phyloP scores from a whole-genome alignment of 2,113 vertebrate genomes.

The Irena cyanogastra region DNA sequence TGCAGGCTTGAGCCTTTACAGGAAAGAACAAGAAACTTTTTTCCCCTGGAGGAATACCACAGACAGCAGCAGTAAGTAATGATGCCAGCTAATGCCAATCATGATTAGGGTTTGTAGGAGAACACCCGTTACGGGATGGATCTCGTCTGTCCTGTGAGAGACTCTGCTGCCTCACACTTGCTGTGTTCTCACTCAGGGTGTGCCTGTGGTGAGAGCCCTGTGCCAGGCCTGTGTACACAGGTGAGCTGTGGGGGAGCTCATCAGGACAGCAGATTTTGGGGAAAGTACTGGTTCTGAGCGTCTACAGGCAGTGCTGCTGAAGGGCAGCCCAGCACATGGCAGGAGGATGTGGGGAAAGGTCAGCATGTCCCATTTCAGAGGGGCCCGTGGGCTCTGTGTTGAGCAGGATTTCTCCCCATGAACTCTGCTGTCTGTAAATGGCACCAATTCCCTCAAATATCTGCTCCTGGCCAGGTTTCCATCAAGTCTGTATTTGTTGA shows the following conservation, averaged over 20 bases:
- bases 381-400: background rate
- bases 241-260: background rate
- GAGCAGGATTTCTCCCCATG: background rate
- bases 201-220: background rate
- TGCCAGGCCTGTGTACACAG: background rate
- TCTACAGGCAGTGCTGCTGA: background rate
- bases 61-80: background rate
- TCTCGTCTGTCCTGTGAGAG: background rate
- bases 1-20: background rate
- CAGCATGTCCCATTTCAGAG: accelerated
- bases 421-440: background rate
- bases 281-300: background rate
- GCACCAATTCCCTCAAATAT: background rate
- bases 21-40: background rate
- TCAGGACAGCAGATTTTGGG: background rate
- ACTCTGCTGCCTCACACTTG: background rate
- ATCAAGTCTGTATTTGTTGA: background rate
- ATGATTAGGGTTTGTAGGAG: background rate
- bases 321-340: background rate
- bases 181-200: background rate
- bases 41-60: background rate
- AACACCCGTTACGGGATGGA: background rate
- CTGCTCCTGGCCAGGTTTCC: background rate
- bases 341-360: accelerated
- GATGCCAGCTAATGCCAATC: background rate